phyloP scores from a whole-genome alignment of 2,797 vertebrate genomes.

The Chloroceryle amazona region DNA sequence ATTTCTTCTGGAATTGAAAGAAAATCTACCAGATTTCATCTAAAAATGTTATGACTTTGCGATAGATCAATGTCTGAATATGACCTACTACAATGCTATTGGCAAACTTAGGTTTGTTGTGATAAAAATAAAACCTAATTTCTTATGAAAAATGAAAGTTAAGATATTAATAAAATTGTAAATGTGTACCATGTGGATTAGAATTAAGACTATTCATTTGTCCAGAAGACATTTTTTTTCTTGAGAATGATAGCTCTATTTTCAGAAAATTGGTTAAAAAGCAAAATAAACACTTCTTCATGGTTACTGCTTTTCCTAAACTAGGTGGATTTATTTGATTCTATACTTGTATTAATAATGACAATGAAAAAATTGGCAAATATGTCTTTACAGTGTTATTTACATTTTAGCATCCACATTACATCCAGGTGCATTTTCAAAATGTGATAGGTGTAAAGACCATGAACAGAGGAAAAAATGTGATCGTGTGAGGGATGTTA shows the following conservation, averaged over 20 bases:
- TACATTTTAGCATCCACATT: conserved; percentile 12
- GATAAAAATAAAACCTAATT: not conserved
- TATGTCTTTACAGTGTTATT: not conserved
- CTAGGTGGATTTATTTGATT: not conserved
- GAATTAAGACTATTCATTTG: not conserved
- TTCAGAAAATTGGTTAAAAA: not conserved
- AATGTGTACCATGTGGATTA: not conserved
- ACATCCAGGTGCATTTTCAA: conserved; percentile 65
- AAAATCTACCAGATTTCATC: not conserved
- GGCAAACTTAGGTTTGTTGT: not conserved
- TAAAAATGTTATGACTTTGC: not conserved
- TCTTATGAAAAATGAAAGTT: not conserved
- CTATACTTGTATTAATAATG: not conserved
- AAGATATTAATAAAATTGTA: not conserved
- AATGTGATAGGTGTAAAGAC: conserved; percentile 75
- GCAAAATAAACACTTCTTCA: not conserved
- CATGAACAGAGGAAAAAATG: conserved; percentile 62
- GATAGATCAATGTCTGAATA: not conserved
- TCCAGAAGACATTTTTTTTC: not conserved
- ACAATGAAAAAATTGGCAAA: not conserved
- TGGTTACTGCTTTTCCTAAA: not conserved
- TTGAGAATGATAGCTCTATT: not conserved
- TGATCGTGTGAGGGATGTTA: conserved; percentile 69
- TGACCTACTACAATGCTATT: not conserved
- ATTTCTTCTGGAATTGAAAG: not conserved